Percentiles rank a stretch among this genome's conserved stretches.
phyloP scores from a whole-genome alignment of 2,113 vertebrate species.

The Pollachius pollachius region DNA sequence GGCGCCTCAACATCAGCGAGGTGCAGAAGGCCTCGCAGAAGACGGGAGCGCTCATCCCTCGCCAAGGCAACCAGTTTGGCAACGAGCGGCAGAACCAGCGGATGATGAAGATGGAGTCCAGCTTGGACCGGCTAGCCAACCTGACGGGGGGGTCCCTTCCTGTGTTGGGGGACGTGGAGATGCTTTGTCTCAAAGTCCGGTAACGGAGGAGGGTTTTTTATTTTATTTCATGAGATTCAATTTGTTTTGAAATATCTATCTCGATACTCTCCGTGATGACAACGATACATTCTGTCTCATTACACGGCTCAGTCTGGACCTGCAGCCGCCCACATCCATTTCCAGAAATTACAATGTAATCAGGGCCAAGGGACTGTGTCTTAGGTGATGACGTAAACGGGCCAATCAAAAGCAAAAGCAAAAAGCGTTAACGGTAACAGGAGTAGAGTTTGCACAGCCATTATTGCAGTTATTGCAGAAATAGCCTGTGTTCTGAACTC shows the following conservation, averaged over 20 bases:
- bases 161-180: conserved; percentile 58
- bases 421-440: too few species aligned
- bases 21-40: conserved; percentile 63
- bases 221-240: neutral
- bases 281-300: too few species aligned
- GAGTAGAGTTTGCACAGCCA: too few species aligned
- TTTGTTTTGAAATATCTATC: neutral
- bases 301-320: too few species aligned
- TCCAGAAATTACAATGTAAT: too few species aligned
- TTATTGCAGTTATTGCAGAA: too few species aligned
- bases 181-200: conserved; percentile 65
- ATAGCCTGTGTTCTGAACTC: too few species aligned
- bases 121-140: conserved; percentile 60
- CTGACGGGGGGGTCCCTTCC: conserved; percentile 47
- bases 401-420: too few species aligned
- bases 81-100: conserved; percentile 51
- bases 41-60: conserved; percentile 54
- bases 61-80: conserved; percentile 1
- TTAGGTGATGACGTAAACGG: too few species aligned
- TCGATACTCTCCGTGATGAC: too few species aligned
- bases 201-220: conserved; percentile 36
- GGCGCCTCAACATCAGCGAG: conserved; percentile 65
- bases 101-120: conserved; percentile 67
- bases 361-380: too few species aligned
- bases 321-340: too few species aligned